Evolutionary conservation across 2,888 invertebrate genomes (phyloP), one percentile per base, ranked within the genome.

Genomic region (Coronaproctus castanopsis): DNA sequence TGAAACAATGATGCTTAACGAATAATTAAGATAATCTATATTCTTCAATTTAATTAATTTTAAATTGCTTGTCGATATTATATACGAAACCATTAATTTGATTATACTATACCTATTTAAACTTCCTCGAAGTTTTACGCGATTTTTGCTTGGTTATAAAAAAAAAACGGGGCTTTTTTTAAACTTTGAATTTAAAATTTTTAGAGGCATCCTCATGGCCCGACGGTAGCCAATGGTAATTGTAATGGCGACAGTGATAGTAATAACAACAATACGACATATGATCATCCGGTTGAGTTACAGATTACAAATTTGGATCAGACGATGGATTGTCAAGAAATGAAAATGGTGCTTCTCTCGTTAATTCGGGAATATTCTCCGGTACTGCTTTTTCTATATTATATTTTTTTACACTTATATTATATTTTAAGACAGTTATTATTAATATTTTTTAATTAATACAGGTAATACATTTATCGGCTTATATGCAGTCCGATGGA

Each of bases 221-320:
- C 14, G 14, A 36, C 8, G 5, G 36, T 14, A 8, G 36, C 8
- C 14, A 36, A 36, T 14, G 14, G 14, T 36, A 36, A 14, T 14
- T 8, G 14, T 14, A 14, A 5, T 36, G 36, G 8, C 36, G 8
- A 36, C 5, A 36, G 14, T 36, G 14, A 36, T 36, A 5, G 14
- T 36, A 36, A 36, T 36, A 36, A 36, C 14, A 8, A 5, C 5
- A 14, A 8, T 36, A 36, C 36, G 8, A 8, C 36, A 36, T 14
- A 36, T 5, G 14, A 36, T 36, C 36, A 36, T 48, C 65, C 76
- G 0, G 74, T 79, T 18, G 80, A 81, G 68, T 72, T 82, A 55
- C 75, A 78, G 63, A 79, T 85, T 36, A 79, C 82, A 18, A 85
- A 84, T 71, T 72, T 85, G 64, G 85, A 85, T 71, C 79, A 80